Evolutionary conservation across 2,797 vertebrate species (phyloP).

Genomic region (Distichodus sexfasciatus): DNA sequence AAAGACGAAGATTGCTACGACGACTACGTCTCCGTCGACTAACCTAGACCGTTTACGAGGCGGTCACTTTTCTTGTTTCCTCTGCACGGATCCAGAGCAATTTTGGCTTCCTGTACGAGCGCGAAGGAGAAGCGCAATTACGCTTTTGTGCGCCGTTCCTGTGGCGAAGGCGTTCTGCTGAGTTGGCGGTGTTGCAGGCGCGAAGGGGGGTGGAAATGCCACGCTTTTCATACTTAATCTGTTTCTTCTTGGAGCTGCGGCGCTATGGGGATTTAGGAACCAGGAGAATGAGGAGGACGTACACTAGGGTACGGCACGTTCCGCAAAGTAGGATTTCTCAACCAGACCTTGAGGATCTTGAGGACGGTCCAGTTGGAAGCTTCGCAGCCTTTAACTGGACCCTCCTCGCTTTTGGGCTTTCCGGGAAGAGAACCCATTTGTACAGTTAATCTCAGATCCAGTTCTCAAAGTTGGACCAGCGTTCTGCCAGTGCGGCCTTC

Average conservation of each 20-base stretch:
- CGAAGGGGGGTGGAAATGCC: slow-evolving; percentile 36
- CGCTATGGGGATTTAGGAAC: slow-evolving; percentile 21
- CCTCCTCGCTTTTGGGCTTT: no score
- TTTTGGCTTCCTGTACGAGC: slow-evolving; percentile 41
- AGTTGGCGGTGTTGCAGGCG: slow-evolving; percentile 40
- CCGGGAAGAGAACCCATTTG: no score
- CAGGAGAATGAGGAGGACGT: neutral
- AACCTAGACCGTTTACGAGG: no score
- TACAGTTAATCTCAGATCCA: no score
- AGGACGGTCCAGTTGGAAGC: no score
- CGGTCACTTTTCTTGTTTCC: slow-evolving; percentile 16
- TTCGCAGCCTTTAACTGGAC: no score
- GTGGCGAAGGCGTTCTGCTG: slow-evolving; percentile 45
- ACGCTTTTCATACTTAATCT: slow-evolving; percentile 35
- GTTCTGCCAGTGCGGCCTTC: no score
- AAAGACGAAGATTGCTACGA: slow-evolving; percentile 1
- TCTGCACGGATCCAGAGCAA: slow-evolving; percentile 35
- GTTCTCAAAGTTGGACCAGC: no score
- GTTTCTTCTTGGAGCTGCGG: slow-evolving; percentile 53
- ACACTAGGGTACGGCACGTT: neutral
- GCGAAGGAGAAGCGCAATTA: slow-evolving; percentile 49
- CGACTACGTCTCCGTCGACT: slow-evolving; percentile 18
- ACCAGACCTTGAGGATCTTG: no score
- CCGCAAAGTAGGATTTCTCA: no score
- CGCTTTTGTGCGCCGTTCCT: slow-evolving; percentile 38